Percentiles rank a stretch among this genome's conserved stretches.
These are phyloP conservation scores for Eulemur mongoz DNA, from an alignment of 2,797 vertebrate species.

Conservation along the genomic window DNA sequence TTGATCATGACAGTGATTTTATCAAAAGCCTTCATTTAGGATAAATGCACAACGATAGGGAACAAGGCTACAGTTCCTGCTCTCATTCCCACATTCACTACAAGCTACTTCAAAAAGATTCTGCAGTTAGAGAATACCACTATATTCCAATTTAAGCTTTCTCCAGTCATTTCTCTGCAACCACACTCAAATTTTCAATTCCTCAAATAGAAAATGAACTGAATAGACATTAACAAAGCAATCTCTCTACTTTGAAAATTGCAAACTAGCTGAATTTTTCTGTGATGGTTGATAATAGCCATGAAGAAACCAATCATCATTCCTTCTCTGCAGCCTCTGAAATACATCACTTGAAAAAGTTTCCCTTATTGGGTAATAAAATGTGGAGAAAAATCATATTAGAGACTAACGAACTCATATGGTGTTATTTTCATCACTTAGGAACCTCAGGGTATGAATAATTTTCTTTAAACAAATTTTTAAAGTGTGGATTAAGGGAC, in stretches of 20 bases:
- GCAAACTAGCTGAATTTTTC: slow-evolving; percentile 64
- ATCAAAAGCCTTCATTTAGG: neutral
- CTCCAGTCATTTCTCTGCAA: neutral
- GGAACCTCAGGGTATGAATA: neutral
- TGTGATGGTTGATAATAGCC: slow-evolving; percentile 51
- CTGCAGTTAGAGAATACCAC: neutral
- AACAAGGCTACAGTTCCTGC: neutral
- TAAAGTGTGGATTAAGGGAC: neutral
- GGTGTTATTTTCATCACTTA: slow-evolving; percentile 24
- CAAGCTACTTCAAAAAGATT: neutral
- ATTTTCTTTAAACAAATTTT: slow-evolving; percentile 56
- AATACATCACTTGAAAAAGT: slow-evolving; percentile 48
- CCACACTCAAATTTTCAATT: slow-evolving; percentile 39
- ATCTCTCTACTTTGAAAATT: slow-evolving; percentile 65
- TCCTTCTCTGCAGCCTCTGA: slow-evolving; percentile 37
- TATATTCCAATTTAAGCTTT: neutral
- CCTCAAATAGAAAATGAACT: slow-evolving; percentile 66
- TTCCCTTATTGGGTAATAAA: slow-evolving; percentile 58
- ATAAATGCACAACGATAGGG: neutral
- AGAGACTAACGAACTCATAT: slow-evolving; percentile 56
- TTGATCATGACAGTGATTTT: neutral
- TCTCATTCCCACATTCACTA: neutral
- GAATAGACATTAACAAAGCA: slow-evolving; percentile 68
- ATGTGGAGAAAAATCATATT: slow-evolving; percentile 49
- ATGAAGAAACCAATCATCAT: slow-evolving; percentile 45